Percentiles rank a stretch among this genome's conserved stretches.
phyloP scores from a whole-genome alignment of 1,140 invertebrate species.

The Parapsyche elsis region DNA sequence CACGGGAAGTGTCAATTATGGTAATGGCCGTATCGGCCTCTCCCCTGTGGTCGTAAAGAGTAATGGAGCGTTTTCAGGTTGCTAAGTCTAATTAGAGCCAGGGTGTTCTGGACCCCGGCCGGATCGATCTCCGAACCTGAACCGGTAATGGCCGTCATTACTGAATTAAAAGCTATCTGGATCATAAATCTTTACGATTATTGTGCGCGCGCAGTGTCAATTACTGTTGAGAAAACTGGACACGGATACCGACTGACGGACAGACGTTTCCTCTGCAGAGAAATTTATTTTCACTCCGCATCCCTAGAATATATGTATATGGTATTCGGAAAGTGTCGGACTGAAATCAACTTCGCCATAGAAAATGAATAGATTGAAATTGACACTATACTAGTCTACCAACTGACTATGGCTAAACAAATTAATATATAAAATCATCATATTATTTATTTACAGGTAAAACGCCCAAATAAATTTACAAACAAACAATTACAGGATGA shows the following conservation, averaged over 20 bases:
- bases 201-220: conserved; percentile 32
- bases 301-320: not conserved
- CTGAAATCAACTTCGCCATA: not conserved
- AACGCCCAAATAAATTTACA: too few relatives aligned
- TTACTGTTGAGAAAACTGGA: conserved; percentile 17
- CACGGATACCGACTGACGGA: not conserved
- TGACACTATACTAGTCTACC: too few relatives aligned
- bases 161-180: conserved; percentile 33
- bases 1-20: conserved; percentile 41
- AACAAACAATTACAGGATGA: too few relatives aligned
- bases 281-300: not conserved
- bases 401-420: too few relatives aligned
- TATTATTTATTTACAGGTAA: too few relatives aligned
- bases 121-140: conserved; percentile 15
- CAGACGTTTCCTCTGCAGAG: not conserved
- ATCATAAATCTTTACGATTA: conserved; percentile 41
- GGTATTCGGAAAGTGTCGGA: not conserved
- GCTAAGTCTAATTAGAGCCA: conserved; percentile 1
- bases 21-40: conserved; percentile 34
- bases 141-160: conserved; percentile 28
- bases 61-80: conserved; percentile 30
- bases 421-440: too few relatives aligned
- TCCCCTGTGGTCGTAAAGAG: conserved; percentile 17
- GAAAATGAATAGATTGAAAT: not conserved
- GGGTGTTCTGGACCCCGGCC: not conserved